Evolutionary conservation across 2,113 vertebrate genomes (phyloP).

Genomic region (Sclerurus mexicanus): DNA sequence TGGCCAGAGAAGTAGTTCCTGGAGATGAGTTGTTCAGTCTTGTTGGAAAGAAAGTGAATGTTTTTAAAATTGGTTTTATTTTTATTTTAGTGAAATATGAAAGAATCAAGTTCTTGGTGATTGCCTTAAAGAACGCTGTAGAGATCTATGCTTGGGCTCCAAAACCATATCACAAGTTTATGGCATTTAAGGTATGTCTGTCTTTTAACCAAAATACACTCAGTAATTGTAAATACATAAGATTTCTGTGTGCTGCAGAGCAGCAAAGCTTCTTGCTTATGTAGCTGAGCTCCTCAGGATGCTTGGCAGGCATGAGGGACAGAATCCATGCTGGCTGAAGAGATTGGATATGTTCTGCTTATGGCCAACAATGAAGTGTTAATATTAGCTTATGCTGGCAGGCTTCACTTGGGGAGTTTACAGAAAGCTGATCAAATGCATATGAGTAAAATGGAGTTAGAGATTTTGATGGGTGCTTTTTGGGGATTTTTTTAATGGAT

Average conservation of each 20-base stretch:
- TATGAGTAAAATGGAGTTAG: neutral
- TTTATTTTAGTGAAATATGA: slow-evolving; percentile 93
- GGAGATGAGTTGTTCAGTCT: neutral
- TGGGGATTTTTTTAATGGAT: neutral
- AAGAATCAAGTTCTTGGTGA: slow-evolving; percentile 98
- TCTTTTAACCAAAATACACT: neutral
- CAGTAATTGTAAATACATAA: neutral
- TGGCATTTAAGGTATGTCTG: slow-evolving; percentile 95
- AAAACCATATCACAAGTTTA: slow-evolving; percentile 99
- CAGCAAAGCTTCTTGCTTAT: neutral
- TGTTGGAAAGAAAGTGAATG: neutral
- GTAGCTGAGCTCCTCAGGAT: neutral
- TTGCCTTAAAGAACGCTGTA: slow-evolving; percentile 96
- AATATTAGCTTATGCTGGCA: neutral
- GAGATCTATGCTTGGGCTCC: slow-evolving; percentile 99
- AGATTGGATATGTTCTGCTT: neutral
- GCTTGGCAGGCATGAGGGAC: neutral
- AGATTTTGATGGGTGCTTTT: neutral
- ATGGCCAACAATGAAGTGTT: neutral
- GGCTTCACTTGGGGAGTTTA: neutral
- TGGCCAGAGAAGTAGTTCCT: neutral
- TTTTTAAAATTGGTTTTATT: neutral
- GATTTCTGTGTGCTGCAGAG: neutral
- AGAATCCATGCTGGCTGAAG: neutral
- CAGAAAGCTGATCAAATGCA: neutral